Conservation (phyloP, 2,888 invertebrate genomes). For the Pachycephus smyrnensis region DNA sequence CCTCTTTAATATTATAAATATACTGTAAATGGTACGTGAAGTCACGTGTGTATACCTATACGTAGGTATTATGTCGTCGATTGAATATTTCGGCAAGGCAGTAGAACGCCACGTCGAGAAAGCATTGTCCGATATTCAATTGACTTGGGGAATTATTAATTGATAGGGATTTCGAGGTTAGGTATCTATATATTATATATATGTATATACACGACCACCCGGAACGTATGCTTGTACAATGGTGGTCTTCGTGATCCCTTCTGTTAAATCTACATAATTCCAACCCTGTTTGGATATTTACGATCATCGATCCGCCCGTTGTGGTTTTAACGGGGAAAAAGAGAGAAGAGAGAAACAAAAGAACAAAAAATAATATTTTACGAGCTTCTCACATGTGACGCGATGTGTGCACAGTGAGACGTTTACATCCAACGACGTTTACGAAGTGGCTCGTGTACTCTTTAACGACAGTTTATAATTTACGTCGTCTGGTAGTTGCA, state of each 20-base stretch:
- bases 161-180: background rate
- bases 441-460: background rate
- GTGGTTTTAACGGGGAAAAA: background rate
- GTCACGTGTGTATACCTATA: background rate
- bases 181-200: too few species aligned
- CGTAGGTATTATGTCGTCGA: background rate
- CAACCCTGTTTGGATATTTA: background rate
- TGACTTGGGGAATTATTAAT: background rate
- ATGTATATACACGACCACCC: background rate
- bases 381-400: background rate
- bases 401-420: background rate
- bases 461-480: background rate
- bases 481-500: background rate
- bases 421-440: background rate
- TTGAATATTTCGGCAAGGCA: background rate
- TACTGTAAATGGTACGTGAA: background rate
- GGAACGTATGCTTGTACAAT: background rate
- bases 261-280: background rate
- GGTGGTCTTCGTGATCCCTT: background rate
- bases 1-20: background rate
- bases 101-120: background rate
- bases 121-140: background rate
- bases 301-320: background rate
- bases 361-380: background rate
- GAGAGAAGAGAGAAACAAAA: background rate